Evolutionary conservation across 1,140 invertebrate genomes (phyloP).

Genomic region (Euwallacea similis): DNA sequence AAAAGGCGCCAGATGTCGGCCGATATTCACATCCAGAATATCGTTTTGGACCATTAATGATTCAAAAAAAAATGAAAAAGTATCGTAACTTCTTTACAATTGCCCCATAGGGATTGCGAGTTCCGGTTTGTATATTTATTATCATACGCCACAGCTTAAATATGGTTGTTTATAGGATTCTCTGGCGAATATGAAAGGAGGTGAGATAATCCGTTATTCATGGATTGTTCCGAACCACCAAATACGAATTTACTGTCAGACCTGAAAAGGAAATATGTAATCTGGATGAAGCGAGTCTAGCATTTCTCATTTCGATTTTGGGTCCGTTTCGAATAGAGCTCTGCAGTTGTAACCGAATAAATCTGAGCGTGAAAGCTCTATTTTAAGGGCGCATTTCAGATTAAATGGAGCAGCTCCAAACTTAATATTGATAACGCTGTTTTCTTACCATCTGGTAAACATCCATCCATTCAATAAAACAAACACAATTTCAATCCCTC

Average conservation of each 20-base stretch:
- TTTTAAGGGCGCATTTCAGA: too few species aligned
- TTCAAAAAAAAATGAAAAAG: slow-evolving; percentile 29
- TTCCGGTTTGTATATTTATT: slow-evolving; percentile 15
- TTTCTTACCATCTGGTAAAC: too few species aligned
- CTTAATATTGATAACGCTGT: too few species aligned
- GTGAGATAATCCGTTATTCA: slow-evolving; percentile 7
- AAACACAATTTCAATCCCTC: too few species aligned
- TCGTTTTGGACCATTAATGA: slow-evolving; percentile 27
- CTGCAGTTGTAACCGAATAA: too few species aligned
- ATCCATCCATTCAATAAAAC: too few species aligned
- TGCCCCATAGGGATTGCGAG: slow-evolving; percentile 18
- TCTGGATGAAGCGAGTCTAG: too few species aligned
- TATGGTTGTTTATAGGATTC: slow-evolving; percentile 9
- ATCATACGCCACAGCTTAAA: slow-evolving; percentile 5
- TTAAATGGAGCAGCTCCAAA: too few species aligned
- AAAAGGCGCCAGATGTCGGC: slow-evolving; percentile 22
- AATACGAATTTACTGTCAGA: neutral
- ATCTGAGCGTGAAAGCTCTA: too few species aligned
- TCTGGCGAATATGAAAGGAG: neutral
- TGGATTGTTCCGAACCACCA: neutral
- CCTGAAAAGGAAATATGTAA: neutral
- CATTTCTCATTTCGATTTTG: slow-evolving; percentile 2
- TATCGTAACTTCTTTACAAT: slow-evolving; percentile 29
- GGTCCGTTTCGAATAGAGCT: neutral
- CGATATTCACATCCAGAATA: slow-evolving; percentile 21